Base-by-base conservation (phyloP, 2,888 invertebrate species). In the Macropis europaea region DNA sequence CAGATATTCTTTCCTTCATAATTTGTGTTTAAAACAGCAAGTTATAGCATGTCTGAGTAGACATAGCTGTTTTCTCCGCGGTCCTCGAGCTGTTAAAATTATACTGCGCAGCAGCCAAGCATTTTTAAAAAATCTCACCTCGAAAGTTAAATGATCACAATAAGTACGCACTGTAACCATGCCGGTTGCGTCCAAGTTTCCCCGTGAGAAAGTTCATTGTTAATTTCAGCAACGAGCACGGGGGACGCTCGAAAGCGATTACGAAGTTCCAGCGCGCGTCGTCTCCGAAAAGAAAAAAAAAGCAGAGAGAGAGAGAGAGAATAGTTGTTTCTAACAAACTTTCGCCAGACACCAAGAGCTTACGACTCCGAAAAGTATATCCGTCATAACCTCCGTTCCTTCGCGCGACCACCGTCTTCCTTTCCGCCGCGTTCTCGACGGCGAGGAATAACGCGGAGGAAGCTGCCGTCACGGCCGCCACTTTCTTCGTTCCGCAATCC, bases 351-450 rank as follows among this genome's bases (percentile, higher is more conserved):
- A 19, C 30, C 7, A 30, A 26, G 22, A 17, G 50, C 54, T 48
- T 30, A 32, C 22, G 52, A 47, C 54, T 63, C 50, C 22, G 54
- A 11, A 52, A 66, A 71, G 73, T 75, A 78, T 74, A 79, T 79
- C 75, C 76, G 75, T 81, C 83, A 76, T 72, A 74, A 82, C 66
- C 71, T 63, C 64, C 54, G 60, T 68, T 71, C 60, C 42, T 30
- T 36, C 52, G 34, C 40, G 60, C 61, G 15, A 45, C 53, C n/a
- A n/a, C n/a, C 52, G 57, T 57, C 63, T 59, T 43, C 73, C 54
- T 53, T 68, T 72, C 57, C 61, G 68, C 45, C 61, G 34, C 36
- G 34, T 64, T 17, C 61, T 40, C 57, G 15, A 22, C 42, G 54
- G 45, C 30, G 56, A 54, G 60, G 71, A 76, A 69, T 50, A 71